Conservation (phyloP, 2,888 invertebrate species). For the Synanthedon formicaeformis region DNA sequence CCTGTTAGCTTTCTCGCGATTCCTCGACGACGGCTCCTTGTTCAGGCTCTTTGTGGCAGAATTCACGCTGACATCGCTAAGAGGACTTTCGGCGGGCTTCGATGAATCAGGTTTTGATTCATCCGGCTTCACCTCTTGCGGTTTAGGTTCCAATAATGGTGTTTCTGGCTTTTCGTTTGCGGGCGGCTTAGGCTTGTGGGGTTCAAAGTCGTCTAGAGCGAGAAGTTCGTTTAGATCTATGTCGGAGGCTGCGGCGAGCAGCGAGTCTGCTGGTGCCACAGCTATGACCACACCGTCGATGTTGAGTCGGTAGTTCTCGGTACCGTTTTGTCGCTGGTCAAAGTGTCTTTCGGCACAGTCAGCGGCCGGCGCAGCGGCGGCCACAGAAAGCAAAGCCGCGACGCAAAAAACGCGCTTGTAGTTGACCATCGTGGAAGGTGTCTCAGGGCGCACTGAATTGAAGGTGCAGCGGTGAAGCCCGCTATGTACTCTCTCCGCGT, state of each 20-base stretch:
- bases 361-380: constrained; percentile 29
- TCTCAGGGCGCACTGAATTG: constrained; percentile 43
- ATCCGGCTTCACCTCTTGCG: constrained; percentile 12
- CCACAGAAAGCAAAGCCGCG: constrained; percentile 17
- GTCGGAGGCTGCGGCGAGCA: constrained; percentile 67
- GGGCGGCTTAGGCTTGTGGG: constrained; percentile 16
- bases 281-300: constrained; percentile 78
- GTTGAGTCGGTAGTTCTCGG: constrained; percentile 78
- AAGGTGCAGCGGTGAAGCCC: constrained; percentile 33
- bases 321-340: constrained; percentile 84
- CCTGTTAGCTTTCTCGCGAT: constrained; percentile 56
- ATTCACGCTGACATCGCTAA: constrained; percentile 35
- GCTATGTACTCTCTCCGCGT: constrained; percentile 53
- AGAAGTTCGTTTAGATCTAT: constrained; percentile 48
- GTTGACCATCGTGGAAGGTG: constrained; percentile 58
- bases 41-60: constrained; percentile 36
- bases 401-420: constrained; percentile 51
- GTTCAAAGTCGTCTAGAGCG: constrained; percentile 31
- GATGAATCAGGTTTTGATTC: constrained; percentile 11
- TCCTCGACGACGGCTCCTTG: constrained; percentile 35
- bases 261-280: constrained; percentile 72
- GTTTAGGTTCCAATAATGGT: constrained; percentile 9
- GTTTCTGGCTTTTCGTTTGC: constrained; percentile 14
- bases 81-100: constrained; percentile 14
- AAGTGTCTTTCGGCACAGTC: constrained; percentile 45